phyloP scores from a whole-genome alignment of 2,888 invertebrate genomes.

The Rosalia funebris region DNA sequence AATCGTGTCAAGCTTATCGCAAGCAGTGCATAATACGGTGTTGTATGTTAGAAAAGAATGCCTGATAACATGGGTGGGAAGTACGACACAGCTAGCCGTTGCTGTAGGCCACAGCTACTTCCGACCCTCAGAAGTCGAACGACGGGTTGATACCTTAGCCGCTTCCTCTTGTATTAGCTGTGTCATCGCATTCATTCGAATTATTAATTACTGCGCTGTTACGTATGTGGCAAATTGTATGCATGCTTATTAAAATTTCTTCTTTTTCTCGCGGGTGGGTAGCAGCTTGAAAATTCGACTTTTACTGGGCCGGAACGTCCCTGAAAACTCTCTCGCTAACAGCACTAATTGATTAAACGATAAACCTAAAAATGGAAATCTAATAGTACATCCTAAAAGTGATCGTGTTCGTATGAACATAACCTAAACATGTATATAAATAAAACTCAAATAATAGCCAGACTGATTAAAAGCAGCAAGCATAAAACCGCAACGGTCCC shows the following conservation, averaged over 20 bases:
- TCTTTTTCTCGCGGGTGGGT: constrained; percentile 54
- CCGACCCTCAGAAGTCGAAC: constrained; percentile 64
- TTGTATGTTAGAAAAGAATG: constrained; percentile 7
- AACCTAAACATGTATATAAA: too few relatives aligned
- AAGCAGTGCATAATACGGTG: constrained; percentile 19
- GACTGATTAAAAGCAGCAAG: background rate
- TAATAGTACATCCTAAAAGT: background rate
- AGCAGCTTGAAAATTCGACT: constrained; percentile 63
- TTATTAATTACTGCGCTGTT: constrained; percentile 8
- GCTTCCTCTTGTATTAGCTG: constrained; percentile 38
- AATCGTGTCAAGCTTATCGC: background rate
- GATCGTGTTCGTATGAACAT: too few relatives aligned
- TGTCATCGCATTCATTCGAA: constrained; percentile 24
- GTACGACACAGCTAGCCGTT: constrained; percentile 74
- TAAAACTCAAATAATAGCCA: background rate
- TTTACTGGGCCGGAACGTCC: constrained; percentile 62
- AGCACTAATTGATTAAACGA: constrained; percentile 54
- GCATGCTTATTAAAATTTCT: constrained; percentile 48
- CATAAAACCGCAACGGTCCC: constrained; percentile 12
- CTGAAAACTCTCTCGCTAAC: constrained; percentile 63
- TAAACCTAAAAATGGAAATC: constrained; percentile 2
- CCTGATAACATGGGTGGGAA: constrained; percentile 57
- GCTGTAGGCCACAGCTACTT: constrained; percentile 71
- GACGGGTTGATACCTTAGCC: constrained; percentile 59
- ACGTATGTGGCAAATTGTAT: constrained; percentile 24